Conservation (phyloP, 2,888 invertebrate genomes). For the Tinea semifulvella region DNA sequence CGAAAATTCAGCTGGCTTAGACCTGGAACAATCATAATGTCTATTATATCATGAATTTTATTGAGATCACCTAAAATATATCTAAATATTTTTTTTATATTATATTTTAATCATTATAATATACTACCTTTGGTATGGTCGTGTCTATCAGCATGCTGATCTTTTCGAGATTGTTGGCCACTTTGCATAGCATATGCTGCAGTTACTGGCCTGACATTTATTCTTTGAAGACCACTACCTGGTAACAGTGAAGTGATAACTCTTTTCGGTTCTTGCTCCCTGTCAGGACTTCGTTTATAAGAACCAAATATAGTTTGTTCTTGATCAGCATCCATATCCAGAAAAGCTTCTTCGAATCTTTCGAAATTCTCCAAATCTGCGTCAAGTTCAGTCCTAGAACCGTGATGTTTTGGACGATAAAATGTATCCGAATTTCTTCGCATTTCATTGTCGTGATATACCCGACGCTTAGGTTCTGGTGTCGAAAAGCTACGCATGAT, state of each 20-base stretch:
- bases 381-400: slow-evolving; percentile 48
- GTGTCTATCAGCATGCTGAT: slow-evolving; percentile 30
- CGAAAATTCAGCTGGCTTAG: slow-evolving; percentile 32
- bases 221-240: slow-evolving; percentile 53
- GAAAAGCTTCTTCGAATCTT: slow-evolving; percentile 48
- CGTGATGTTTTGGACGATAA: slow-evolving; percentile 41
- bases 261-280: slow-evolving; percentile 45
- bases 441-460: slow-evolving; percentile 28
- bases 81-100: too few species aligned
- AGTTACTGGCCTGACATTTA: slow-evolving; percentile 43
- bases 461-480: slow-evolving; percentile 39
- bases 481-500: slow-evolving; percentile 51
- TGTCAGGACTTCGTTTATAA: slow-evolving; percentile 39
- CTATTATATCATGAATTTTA: neutral
- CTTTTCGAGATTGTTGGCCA: slow-evolving; percentile 36
- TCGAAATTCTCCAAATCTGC: slow-evolving; percentile 54
- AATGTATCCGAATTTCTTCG: slow-evolving; percentile 46
- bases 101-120: neutral
- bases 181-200: slow-evolving; percentile 35
- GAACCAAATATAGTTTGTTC: slow-evolving; percentile 36
- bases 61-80: too few species aligned
- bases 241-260: slow-evolving; percentile 44
- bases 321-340: slow-evolving; percentile 55
- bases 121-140: slow-evolving; percentile 36
- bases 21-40: neutral